Base-by-base conservation (phyloP, 1,140 invertebrate genomes). In the Megathymus violae region DNA sequence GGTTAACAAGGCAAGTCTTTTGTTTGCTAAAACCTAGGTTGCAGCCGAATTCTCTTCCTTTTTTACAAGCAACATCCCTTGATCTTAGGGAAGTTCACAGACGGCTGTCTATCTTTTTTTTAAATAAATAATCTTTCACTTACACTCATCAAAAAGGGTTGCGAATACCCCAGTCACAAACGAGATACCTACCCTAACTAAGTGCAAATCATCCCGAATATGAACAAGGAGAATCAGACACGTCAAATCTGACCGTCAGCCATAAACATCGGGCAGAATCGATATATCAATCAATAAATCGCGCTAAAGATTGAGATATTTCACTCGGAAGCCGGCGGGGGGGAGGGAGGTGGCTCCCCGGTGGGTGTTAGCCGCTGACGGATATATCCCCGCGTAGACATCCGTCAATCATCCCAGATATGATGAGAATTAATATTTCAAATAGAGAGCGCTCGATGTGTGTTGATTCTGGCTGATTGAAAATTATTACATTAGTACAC, bases 361-460 rank as follows among this genome's bases (percentile, higher is more conserved):
- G n/a, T 69, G 73, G 64, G 56, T 79, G 78, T 81, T 80, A 79
- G 79, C 73, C 74, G 79, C 74, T 89, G 86, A 89, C 85, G 86
- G 80, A 89, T 89, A 86, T 89, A 85, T 87, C 77, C 78, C 69
- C 74, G 74, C 76, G 82, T 72, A 88, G 87, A 88, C 87, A 89
- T 74, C 82, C 87, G 87, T 89, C 87, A 89, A 88, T 89, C 87
- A 88, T 78, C 54, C 74, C 64, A 67, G 79, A 79, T 88, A 88
- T 89, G 84, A 89, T 85, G 84, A 78, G 85, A 87, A 89, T 86
- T 89, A 89, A 89, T 89, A 89, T 89, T 87, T 85, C 80, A 84
- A 62, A 58, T 54, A 43, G 41, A 65, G 61, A 62, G 51, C 69
- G 71, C 47, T 17, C 54, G 52, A 63, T 40, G 34, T 22, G 73